Conservation (phyloP, 2,797 vertebrate species). For the Acipenser transmontanus region DNA sequence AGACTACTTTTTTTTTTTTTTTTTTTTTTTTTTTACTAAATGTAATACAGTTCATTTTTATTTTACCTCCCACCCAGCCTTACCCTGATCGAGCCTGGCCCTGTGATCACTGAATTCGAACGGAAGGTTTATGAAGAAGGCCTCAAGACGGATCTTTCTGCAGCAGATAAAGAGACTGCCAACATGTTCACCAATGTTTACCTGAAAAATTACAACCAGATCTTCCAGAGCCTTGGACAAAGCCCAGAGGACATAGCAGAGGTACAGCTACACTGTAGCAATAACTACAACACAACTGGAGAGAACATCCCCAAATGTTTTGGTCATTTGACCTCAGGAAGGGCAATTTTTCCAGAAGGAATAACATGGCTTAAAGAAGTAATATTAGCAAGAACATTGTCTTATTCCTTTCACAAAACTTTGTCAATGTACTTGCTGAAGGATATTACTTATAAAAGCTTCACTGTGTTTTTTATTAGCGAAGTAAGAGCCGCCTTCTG, state of each 20-base stretch:
- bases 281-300: background rate
- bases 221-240: constrained; percentile 75
- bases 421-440: too few species aligned
- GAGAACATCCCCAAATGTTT: background rate
- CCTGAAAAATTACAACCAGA: constrained; percentile 70
- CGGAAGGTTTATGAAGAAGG: constrained; percentile 75
- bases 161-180: constrained; percentile 69
- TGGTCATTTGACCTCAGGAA: background rate
- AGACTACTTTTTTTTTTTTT: background rate
- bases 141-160: constrained; percentile 69
- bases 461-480: too few species aligned
- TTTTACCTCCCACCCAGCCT: constrained; percentile 43
- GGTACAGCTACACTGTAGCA: constrained; percentile 41
- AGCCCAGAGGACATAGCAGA: constrained; percentile 72
- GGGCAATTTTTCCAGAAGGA: too few species aligned
- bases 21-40: background rate
- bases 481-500: too few species aligned
- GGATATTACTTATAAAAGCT: too few species aligned
- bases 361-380: too few species aligned
- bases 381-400: too few species aligned
- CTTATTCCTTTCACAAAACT: too few species aligned
- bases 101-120: constrained; percentile 80
- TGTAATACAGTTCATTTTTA: background rate
- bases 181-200: constrained; percentile 76
- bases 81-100: constrained; percentile 78